Conservation (phyloP, 2,113 vertebrate genomes). For the Chloropsis cyanopogon region DNA sequence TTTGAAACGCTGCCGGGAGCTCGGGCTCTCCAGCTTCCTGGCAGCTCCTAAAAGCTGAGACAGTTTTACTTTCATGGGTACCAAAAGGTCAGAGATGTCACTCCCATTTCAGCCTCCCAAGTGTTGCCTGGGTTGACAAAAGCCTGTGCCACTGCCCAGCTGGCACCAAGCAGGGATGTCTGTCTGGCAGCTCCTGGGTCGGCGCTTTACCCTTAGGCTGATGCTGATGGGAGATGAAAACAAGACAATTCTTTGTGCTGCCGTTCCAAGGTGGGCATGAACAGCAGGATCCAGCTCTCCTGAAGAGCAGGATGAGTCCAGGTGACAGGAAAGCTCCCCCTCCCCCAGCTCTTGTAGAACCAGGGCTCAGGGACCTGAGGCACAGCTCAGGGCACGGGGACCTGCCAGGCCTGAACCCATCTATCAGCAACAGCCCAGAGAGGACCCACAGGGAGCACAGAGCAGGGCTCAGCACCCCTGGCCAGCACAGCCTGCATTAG, state of each 20-base stretch:
- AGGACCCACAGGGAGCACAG: accelerated
- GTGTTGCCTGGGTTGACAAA: not conserved
- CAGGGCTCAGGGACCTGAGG: not conserved
- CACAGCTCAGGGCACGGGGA: not conserved
- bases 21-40: not conserved
- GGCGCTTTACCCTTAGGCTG: not conserved
- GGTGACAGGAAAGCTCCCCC: not conserved
- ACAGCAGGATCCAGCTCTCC: not conserved
- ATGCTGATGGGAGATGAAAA: not conserved
- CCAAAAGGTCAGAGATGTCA: not conserved
- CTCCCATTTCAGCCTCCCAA: not conserved
- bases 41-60: not conserved
- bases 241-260: not conserved
- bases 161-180: not conserved
- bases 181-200: not conserved
- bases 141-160: not conserved
- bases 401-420: not conserved
- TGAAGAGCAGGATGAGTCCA: not conserved
- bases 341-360: not conserved
- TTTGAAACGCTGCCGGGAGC: accelerated
- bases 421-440: not conserved
- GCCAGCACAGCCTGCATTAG: conserved; percentile 5
- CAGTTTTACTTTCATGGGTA: not conserved
- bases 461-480: not conserved
- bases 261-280: not conserved